Evolutionary conservation across 1,140 invertebrate genomes (phyloP).

Genomic region (Apis laboriosa): DNA sequence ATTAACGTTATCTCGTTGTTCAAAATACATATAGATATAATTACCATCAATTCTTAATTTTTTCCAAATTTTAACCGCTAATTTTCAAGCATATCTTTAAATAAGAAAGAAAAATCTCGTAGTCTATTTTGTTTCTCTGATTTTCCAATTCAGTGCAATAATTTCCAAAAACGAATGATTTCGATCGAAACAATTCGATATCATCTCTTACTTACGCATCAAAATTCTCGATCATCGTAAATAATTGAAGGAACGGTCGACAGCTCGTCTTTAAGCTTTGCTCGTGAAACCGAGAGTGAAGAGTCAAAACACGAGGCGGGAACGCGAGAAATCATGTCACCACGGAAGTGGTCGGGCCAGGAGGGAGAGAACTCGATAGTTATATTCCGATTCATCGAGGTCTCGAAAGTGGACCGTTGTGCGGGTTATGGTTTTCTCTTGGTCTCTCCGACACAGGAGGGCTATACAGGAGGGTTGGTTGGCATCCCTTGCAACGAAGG

Average conservation of each 20-base stretch:
- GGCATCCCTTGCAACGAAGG: conserved; percentile 55
- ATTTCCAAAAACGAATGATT: not conserved
- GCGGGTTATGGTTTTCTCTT: conserved; percentile 73
- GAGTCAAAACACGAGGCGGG: conserved; percentile 28
- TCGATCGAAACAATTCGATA: not conserved
- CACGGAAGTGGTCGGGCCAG: conserved; percentile 18
- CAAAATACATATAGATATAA: too few relatives aligned
- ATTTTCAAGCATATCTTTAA: too few relatives aligned
- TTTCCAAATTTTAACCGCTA: too few relatives aligned
- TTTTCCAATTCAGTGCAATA: not conserved
- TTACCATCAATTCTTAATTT: too few relatives aligned
- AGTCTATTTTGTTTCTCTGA: not conserved
- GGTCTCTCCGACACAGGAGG: conserved; percentile 38
- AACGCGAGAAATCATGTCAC: conserved; percentile 28
- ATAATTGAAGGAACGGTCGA: conserved; percentile 27
- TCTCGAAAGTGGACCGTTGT: conserved; percentile 71
- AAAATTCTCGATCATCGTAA: conserved; percentile 11
- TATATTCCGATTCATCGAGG: conserved; percentile 51
- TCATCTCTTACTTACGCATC: not conserved
- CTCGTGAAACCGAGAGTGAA: conserved; percentile 35
- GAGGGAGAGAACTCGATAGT: conserved; percentile 28
- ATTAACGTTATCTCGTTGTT: not conserved
- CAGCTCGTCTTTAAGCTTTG: conserved; percentile 31
- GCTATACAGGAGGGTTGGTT: conserved; percentile 35
- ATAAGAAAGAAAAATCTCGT: not conserved